Base-by-base conservation (phyloP, 2,888 invertebrate species). In the Mesoligia furuncula region DNA sequence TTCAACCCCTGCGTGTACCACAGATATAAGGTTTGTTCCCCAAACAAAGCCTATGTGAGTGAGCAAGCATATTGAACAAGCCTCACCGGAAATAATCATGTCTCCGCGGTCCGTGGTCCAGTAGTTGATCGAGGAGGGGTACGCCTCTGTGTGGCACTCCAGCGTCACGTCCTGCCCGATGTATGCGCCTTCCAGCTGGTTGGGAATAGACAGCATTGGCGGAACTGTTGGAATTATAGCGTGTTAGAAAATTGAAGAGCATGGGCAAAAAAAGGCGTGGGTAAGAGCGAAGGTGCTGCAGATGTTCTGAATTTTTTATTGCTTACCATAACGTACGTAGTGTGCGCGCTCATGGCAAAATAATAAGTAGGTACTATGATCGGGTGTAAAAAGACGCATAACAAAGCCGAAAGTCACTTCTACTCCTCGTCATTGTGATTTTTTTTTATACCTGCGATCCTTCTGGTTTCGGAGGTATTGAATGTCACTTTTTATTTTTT, bases 101-200 rank as follows among this genome's bases (percentile, higher is more conserved):
- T 99, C 99, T 82, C 99, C 99, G 80, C 98, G 97, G 91, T 98
- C 98, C 59, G 98, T 99, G 76, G 99, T 99, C 99, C 99, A 99
- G 95, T 99, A 99, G 97, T 99, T 99, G 95, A 99, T 99, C 79
- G 99, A 99, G 88, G 98, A 98, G 65, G 99, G 99, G 95, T 98
- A 99, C 70, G 99, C 99, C 95, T 99, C 99, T 0, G 99, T 99
- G 94, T 98, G 98, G 93, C 99, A 99, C 95, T 98, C 99, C 84
- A 99, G 96, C 59, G 98, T 98, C 79, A 99, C 98, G 93, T 99
- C 98, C 95, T 99, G 99, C 5, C 99, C 99, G 85, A 98, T 95
- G 94, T 98, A 98, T 76, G 99, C 99, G 59, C 98, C 99, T 94
- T 99, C 99, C 94, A 99, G 97, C 95, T 99, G 99, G 97, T 99